Conservation (phyloP, 2,888 invertebrate genomes). For the Pseudococcus jackbeardsleyi region DNA sequence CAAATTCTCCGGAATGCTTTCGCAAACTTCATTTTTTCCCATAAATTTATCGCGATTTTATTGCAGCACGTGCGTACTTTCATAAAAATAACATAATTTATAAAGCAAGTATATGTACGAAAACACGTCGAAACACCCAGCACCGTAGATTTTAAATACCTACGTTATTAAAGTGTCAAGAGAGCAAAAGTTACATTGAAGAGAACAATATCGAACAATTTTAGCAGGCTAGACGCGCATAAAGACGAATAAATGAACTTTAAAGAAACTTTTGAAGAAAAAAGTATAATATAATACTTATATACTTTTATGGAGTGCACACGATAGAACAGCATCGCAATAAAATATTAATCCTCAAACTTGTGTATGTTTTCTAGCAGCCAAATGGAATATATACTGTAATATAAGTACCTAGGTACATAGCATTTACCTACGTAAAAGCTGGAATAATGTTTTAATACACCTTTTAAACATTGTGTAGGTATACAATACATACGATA, state of each 20-base stretch:
- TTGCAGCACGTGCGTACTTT: background rate
- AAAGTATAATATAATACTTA: background rate
- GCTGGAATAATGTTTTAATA: constrained; percentile 15
- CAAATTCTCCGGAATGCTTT: background rate
- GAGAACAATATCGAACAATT: constrained; percentile 9
- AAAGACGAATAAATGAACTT: constrained; percentile 24
- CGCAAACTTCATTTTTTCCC: background rate
- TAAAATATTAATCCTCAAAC: constrained; percentile 28
- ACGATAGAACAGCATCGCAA: background rate
- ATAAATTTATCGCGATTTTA: background rate
- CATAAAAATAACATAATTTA: background rate
- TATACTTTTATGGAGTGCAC: background rate
- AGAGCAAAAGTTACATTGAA: background rate
- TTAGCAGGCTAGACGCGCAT: background rate
- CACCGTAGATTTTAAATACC: background rate
- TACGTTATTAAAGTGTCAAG: constrained; percentile 20
- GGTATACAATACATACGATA: background rate
- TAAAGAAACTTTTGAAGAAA: background rate
- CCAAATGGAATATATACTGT: background rate
- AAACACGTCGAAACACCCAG: background rate
- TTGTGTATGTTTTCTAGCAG: background rate
- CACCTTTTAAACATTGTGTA: background rate
- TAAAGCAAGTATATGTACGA: no score
- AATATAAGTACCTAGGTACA: constrained; percentile 1
- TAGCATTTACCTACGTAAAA: background rate